Evolutionary conservation across 2,113 vertebrate species (phyloP).

Genomic region (Stercorarius parasiticus): DNA sequence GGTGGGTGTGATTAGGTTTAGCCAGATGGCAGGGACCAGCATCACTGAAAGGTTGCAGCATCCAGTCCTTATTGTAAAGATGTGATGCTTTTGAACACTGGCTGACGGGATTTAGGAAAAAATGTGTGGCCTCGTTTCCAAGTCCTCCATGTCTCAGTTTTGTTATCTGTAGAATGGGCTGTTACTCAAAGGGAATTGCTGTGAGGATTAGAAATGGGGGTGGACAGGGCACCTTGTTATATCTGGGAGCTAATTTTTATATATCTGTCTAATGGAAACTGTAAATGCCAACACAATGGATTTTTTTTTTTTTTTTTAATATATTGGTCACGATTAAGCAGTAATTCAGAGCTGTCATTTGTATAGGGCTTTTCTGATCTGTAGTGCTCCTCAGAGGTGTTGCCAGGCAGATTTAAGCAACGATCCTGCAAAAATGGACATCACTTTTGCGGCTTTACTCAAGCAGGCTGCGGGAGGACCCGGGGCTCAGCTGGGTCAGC

Average conservation of each 20-base stretch:
- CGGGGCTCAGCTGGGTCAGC: background rate
- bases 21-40: background rate
- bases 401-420: background rate
- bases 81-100: background rate
- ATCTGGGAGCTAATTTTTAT: background rate
- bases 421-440: background rate
- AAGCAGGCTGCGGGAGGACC: background rate
- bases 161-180: background rate
- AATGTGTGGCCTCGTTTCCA: background rate
- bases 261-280: background rate
- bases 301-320: background rate
- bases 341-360: background rate
- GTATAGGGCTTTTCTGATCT: background rate
- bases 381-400: background rate
- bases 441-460: rapidly evolving
- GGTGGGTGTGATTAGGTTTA: background rate
- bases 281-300: background rate
- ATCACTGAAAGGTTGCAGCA: background rate
- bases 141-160: background rate
- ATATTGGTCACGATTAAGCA: background rate
- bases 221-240: background rate
- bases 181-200: background rate
- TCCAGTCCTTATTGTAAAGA: background rate
- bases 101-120: background rate
- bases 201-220: background rate